Evolutionary conservation across 2,797 vertebrate species (phyloP).

Genomic region (Falco peregrinus): DNA sequence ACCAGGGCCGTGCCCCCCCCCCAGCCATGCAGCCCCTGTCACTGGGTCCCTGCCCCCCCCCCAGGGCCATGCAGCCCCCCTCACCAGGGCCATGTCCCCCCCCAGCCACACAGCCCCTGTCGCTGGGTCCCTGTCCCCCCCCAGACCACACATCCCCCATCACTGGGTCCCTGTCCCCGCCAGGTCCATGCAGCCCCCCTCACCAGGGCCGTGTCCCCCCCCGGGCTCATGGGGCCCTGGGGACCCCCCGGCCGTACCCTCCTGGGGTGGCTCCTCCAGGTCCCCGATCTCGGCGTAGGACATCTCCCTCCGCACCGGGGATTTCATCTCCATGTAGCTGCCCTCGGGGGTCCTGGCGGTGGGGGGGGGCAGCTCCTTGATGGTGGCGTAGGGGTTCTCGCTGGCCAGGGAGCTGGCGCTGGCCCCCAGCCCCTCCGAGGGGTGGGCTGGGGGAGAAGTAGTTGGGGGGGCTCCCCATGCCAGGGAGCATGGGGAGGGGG

Average conservation of each 20-base stretch:
- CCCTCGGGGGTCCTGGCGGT: slow-evolving; percentile 78
- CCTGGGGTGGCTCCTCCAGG: slow-evolving; percentile 19
- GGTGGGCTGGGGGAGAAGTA: not conserved
- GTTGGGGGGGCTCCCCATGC: not conserved
- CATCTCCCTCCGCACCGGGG: slow-evolving; percentile 73
- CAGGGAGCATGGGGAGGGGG: not conserved
- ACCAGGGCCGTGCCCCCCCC: too few species aligned
- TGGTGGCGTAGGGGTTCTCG: slow-evolving; percentile 95
- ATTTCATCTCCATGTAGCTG: slow-evolving; percentile 97
- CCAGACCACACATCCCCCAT: too few species aligned
- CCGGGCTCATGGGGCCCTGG: not conserved
- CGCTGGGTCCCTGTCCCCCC: too few species aligned
- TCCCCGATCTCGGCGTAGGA: slow-evolving; percentile 82
- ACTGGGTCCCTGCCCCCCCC: too few species aligned
- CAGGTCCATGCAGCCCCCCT: not conserved
- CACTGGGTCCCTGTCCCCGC: too few species aligned
- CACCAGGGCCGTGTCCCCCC: not conserved
- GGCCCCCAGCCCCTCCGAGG: slow-evolving; percentile 50
- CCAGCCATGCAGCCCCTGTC: too few species aligned
- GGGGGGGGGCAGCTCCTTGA: slow-evolving; percentile 87
- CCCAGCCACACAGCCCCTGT: too few species aligned
- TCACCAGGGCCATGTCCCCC: too few species aligned
- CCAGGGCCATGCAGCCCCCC: too few species aligned
- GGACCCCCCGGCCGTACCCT: not conserved
- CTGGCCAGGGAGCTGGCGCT: slow-evolving; percentile 90